Base-by-base conservation (phyloP, 92 coral and sea anemone species). In the Porites evermanni region DNA sequence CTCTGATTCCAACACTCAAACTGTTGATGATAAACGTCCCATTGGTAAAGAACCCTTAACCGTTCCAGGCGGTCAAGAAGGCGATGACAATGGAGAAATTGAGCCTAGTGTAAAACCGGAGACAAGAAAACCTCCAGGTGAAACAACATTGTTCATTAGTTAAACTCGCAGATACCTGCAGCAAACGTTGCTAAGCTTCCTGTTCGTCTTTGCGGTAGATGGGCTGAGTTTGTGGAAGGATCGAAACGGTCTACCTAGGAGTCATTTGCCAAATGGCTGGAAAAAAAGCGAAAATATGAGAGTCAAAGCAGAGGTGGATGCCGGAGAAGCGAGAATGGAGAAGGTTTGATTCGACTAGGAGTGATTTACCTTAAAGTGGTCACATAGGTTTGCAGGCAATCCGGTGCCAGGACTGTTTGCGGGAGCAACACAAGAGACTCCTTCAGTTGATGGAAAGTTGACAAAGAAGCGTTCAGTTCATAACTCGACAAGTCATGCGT, bases 251-350 rank as follows among this genome's bases (percentile, higher is more conserved):
- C 47, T 38, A 38, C 47, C 47, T 0, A 73, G 38, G 72, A 72
- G 29, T 12, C 50, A 54, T 83, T 83, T 60, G 72, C 23, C 12
- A 69, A 73, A 0, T 56, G 74, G 51, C 70, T 72, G 18, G 44
- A 73, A 60, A 64, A 80, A 80, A 78, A 67, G 58, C 38, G 52
- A 9, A n/a, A 38, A 79, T 65, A 8, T 65, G 72, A 12, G 83
- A 65, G 73, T 65, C 64, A 12, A 12, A 60, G 17, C 80, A 56
- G 68, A 67, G 21, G 12, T 77, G 80, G 80, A 60, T 77, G 65
- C 13, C 64, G 47, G 47, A 38, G 47, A 38, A 38, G 47, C 47
- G 47, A 53, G 38, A 14, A 10, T 29, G 32, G 81, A 77, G 19
- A 59, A 29, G 47, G 47, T 38, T 38, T 38, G 68, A 23, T 1